Conservation (phyloP, 2,113 vertebrate species). For the Tamias sibiricus region DNA sequence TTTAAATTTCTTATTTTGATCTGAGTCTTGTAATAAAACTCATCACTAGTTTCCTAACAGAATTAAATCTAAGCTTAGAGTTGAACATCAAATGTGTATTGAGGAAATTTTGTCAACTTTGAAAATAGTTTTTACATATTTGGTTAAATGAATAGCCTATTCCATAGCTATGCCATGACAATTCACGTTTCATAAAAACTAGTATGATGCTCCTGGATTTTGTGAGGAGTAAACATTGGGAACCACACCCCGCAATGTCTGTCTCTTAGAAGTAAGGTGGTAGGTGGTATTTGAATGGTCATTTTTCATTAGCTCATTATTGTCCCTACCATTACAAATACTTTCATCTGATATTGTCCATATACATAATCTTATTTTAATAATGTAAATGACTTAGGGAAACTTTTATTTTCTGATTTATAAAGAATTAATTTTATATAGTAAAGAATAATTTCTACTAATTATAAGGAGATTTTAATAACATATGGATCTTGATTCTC, state of each 20-base stretch:
- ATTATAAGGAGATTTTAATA: not conserved
- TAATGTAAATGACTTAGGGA: not conserved
- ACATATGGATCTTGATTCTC: not conserved
- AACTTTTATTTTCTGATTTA: not conserved
- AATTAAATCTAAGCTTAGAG: not conserved
- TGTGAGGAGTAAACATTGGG: not conserved
- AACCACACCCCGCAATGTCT: too few relatives aligned
- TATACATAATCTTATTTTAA: not conserved
- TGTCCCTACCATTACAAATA: not conserved
- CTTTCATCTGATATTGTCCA: not conserved
- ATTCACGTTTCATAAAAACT: not conserved
- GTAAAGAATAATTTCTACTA: constrained; percentile 15
- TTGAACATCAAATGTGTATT: not conserved
- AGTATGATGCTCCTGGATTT: not conserved
- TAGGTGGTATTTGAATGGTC: not conserved
- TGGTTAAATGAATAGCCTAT: not conserved
- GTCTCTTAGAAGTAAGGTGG: not conserved
- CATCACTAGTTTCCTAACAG: not conserved
- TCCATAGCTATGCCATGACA: not conserved
- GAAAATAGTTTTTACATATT: not conserved
- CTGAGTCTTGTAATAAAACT: not conserved
- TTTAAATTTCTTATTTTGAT: not conserved
- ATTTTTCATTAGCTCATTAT: not conserved
- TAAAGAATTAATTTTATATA: not conserved
- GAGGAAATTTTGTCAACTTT: not conserved